These are phyloP conservation scores for Orgyia antiqua DNA, from an alignment of 2,888 invertebrate species.

Conservation along the genomic window DNA sequence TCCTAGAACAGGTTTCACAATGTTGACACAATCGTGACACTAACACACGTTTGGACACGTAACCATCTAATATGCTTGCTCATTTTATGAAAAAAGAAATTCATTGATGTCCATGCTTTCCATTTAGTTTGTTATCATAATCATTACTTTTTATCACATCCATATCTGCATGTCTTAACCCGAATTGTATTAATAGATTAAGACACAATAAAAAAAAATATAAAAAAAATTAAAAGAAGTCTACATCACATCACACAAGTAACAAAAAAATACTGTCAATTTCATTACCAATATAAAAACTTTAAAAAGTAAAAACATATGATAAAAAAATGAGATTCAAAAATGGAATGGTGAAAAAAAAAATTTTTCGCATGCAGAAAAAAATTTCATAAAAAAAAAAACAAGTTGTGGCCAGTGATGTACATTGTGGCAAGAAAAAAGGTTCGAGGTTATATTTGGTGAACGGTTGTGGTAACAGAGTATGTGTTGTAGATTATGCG, in stretches of 20 bases:
- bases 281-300: too few relatives aligned
- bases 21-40: too few relatives aligned
- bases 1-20: constrained; percentile 1
- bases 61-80: too few relatives aligned
- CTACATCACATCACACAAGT: neutral
- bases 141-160: neutral
- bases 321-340: neutral
- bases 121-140: neutral
- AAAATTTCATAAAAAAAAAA: neutral
- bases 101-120: too few relatives aligned
- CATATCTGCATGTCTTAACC: neutral
- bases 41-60: neutral
- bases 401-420: neutral
- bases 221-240: constrained; percentile 2
- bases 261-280: neutral
- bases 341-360: neutral
- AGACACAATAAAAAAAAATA: neutral
- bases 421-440: constrained; percentile 6
- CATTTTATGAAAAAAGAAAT: too few relatives aligned
- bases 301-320: neutral
- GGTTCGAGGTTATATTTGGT: constrained; percentile 12
- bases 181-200: neutral
- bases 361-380: neutral
- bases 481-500: constrained; percentile 70
- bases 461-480: constrained; percentile 15